Conservation (phyloP, 2,888 invertebrate genomes). For the Hirtodrosophila confusa region DNA sequence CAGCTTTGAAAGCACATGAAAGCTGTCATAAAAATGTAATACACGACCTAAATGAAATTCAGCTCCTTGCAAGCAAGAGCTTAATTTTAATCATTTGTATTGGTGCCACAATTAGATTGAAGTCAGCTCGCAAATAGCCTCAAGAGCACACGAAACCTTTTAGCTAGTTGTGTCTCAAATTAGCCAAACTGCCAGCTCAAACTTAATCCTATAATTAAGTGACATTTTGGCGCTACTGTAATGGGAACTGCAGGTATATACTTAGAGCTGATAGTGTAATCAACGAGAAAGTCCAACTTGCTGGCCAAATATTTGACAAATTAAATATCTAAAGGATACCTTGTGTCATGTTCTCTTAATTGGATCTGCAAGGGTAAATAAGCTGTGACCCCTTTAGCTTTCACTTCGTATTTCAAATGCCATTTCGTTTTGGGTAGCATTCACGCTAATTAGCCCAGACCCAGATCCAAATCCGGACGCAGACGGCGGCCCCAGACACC, state of each 20-base stretch:
- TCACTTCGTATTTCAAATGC: constrained; percentile 42
- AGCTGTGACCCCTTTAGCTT: constrained; percentile 33
- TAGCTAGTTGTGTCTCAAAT: too few species aligned
- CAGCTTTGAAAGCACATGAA: too few species aligned
- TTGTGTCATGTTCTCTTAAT: constrained; percentile 38
- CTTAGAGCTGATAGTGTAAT: background rate
- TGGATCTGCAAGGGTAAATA: constrained; percentile 52
- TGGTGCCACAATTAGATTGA: too few species aligned
- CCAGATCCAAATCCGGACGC: constrained; percentile 62
- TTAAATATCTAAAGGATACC: constrained; percentile 37
- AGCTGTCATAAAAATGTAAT: too few species aligned
- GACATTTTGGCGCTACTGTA: too few species aligned
- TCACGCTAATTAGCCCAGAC: constrained; percentile 73
- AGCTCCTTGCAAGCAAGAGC: too few species aligned
- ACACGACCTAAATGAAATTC: too few species aligned
- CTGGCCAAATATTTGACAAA: constrained; percentile 16
- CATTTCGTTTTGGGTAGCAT: constrained; percentile 49
- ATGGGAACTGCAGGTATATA: background rate
- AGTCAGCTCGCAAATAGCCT: too few species aligned
- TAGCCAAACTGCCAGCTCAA: too few species aligned
- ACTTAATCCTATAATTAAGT: too few species aligned
- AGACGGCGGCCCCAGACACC: constrained; percentile 20
- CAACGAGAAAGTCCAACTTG: background rate
- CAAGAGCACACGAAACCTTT: too few species aligned
- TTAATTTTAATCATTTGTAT: too few species aligned